Evolutionary conservation across 2,113 vertebrate genomes (phyloP), one percentile per base, ranked within the genome.

Genomic region (Salvator merianae): DNA sequence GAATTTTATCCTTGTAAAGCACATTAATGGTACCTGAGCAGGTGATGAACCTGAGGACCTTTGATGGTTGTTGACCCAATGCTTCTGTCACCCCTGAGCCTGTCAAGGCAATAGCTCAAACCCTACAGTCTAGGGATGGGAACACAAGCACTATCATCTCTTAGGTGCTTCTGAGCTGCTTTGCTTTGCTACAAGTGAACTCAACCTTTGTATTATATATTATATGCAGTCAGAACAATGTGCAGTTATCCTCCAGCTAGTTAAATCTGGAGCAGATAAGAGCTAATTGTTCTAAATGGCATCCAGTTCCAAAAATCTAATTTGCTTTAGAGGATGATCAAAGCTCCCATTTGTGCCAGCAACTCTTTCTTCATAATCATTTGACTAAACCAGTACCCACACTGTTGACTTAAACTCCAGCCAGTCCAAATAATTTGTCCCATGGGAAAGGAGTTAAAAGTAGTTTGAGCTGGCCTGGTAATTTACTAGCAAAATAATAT

Each of bases 401-500:
- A 77, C 86, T 93, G 89, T 91, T 93, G 91, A 88, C 82, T 94
- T 93, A 93, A 92, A 90, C 89, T 87, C 40, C 82, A 91, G 93
- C 92, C 91, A 94, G 90, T 89, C 88, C 89, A 90, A 92, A 92
- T 90, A 88, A 66, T 82, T 87, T 84, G 87, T 91, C 91, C 89
- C 94, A 94, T 90, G 92, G 93, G 93, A 95, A 85, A 94, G 91
- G 91, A 94, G 90, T 94, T 95, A 92, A 94, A 94, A 92, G 91
- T 76, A 87, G 88, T 72, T 83, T 76, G 88, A 74, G 84, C 77
- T 70, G 78, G 83, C 87, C 90, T 86, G 82, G 65, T 93, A 91
- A 93, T 90, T 93, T 94, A 91, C 90, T 87, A 94, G 90, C 90
- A 94, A 94, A 94, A 93, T 92, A 94, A 90, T 88, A 91, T 5